A percentile compares a stretch with the other conserved stretches of the same genome.
phyloP scores from a whole-genome alignment of 2,888 invertebrate genomes.

The Tinea trinotella region DNA sequence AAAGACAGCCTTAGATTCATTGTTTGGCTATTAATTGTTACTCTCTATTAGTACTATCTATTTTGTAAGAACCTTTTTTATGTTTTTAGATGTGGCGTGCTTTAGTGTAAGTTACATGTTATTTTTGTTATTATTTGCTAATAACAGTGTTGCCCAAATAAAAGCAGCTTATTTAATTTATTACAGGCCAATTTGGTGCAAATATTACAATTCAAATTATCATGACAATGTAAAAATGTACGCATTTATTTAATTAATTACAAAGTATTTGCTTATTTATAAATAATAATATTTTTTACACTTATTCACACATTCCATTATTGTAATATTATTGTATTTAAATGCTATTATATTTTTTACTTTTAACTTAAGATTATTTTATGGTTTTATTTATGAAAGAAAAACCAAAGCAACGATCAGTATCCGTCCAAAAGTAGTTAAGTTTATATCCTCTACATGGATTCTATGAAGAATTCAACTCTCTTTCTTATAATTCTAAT shows the following conservation, averaged over 20 bases:
- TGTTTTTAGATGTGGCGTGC: too few relatives aligned
- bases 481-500: not conserved
- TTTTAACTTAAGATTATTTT: constrained; percentile 1
- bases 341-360: not conserved
- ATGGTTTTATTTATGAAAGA: constrained; percentile 29
- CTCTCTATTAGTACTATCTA: too few relatives aligned
- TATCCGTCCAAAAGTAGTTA: constrained; percentile 69
- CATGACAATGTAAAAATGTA: too few relatives aligned
- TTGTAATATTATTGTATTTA: not conserved
- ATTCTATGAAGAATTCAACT: not conserved
- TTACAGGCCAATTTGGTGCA: not conserved
- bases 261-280: too few relatives aligned
- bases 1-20: too few relatives aligned
- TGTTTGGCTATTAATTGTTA: not conserved
- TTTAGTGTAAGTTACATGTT: too few relatives aligned
- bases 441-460: constrained; percentile 30
- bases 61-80: too few relatives aligned
- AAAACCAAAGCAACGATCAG: constrained; percentile 70
- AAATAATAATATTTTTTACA: not conserved
- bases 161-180: not conserved
- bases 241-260: too few relatives aligned
- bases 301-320: not conserved
- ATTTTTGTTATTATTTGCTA: not conserved
- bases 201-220: too few relatives aligned
- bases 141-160: not conserved